Conservation (phyloP, 2,113 vertebrate genomes). For the Gasterosteus aculeatus region DNA sequence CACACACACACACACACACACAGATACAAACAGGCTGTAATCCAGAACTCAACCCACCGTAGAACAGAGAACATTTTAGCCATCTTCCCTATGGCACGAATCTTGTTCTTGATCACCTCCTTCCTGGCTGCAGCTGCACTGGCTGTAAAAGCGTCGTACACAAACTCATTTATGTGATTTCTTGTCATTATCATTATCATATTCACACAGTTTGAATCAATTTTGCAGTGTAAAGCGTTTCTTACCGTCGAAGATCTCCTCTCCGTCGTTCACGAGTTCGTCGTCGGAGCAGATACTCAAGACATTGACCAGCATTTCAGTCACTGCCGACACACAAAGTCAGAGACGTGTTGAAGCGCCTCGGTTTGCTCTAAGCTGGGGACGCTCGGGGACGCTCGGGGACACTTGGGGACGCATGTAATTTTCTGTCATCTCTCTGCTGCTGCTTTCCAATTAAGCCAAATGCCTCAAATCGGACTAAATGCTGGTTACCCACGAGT, state of each 20-base stretch:
- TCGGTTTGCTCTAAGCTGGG: neutral
- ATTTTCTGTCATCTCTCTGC: constrained; percentile 9
- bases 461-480: constrained; percentile 25
- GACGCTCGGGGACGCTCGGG: neutral
- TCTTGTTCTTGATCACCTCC: constrained; percentile 87
- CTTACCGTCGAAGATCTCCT: constrained; percentile 85
- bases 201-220: neutral
- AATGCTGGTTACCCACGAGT: constrained; percentile 13
- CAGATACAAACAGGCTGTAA: neutral
- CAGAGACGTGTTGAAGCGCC: neutral
- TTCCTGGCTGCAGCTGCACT: constrained; percentile 85
- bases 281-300: constrained; percentile 87
- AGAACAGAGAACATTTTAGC: constrained; percentile 86
- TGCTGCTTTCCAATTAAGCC: constrained; percentile 3
- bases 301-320: constrained; percentile 87
- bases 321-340: constrained; percentile 72
- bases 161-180: neutral
- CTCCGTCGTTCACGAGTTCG: constrained; percentile 84
- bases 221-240: neutral
- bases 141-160: constrained; percentile 62
- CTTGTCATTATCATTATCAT: neutral
- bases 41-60: constrained; percentile 68
- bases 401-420: neutral
- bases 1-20: neutral
- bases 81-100: constrained; percentile 86